Percentiles rank a stretch among this genome's conserved stretches.
Conservation (phyloP, 2,797 vertebrate genomes). For the Xenopus petersii region DNA sequence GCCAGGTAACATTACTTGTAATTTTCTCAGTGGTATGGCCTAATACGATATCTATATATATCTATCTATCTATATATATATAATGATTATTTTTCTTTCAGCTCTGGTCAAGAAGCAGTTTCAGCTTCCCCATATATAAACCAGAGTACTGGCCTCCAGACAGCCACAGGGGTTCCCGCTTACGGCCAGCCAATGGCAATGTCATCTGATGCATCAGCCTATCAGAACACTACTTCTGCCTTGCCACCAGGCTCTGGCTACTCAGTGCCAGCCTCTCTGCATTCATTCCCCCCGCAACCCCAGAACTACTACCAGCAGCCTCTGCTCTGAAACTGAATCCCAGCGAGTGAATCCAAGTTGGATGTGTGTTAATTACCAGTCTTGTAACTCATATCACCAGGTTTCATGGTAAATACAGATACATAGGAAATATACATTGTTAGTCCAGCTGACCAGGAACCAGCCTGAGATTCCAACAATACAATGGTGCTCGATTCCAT, state of each 20-base stretch:
- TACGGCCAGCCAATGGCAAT: conserved; percentile 76
- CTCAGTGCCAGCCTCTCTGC: conserved; percentile 68
- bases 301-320: conserved; percentile 87
- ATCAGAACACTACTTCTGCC: conserved; percentile 70
- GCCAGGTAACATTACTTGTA: conserved; percentile 70
- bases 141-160: conserved; percentile 63
- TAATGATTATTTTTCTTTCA: conserved; percentile 51
- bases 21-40: too few relatives aligned
- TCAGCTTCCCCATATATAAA: conserved; percentile 71
- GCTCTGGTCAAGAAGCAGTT: conserved; percentile 70
- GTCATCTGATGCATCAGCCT: conserved; percentile 80
- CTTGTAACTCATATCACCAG: conserved; percentile 34
- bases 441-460: conserved; percentile 47
- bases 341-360: background rate
- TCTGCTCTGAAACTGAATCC: conserved; percentile 71
- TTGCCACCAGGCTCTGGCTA: conserved; percentile 72
- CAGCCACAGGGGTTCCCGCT: conserved; percentile 52
- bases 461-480: conserved; percentile 52
- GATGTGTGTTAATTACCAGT: conserved; percentile 27
- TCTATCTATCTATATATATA: too few relatives aligned
- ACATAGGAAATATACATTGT: conserved; percentile 26
- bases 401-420: conserved; percentile 34
- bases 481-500: background rate
- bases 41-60: too few relatives aligned
- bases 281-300: conserved; percentile 72